phyloP scores from a whole-genome alignment of 1,140 invertebrate genomes.

The Lasaia peninsularis region DNA sequence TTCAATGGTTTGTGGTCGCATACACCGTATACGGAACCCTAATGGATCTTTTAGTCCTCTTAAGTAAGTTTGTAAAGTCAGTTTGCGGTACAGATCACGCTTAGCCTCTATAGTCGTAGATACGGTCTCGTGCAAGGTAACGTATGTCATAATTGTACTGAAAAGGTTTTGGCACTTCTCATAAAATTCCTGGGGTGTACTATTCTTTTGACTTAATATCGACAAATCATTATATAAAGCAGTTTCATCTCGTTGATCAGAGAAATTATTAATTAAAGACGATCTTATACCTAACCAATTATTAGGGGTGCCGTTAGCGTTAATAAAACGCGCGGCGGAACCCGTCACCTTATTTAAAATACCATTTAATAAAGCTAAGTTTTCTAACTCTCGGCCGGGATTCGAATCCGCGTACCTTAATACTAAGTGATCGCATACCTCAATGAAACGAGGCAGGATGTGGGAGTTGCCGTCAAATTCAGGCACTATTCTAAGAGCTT shows the following conservation, averaged over 20 bases:
- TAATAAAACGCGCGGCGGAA: constrained; percentile 11
- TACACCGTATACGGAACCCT: constrained; percentile 21
- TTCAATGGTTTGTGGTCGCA: constrained; percentile 19
- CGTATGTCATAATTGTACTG: constrained; percentile 19
- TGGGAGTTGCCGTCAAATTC: constrained; percentile 15
- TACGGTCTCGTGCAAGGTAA: constrained; percentile 15
- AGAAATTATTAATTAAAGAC: too few species aligned
- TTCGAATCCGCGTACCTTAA: neutral
- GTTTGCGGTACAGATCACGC: constrained; percentile 14
- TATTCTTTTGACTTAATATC: constrained; percentile 18
- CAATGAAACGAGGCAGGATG: constrained; percentile 9
- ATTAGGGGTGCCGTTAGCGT: constrained; percentile 17
- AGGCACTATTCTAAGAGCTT: constrained; percentile 9
- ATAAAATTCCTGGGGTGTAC: constrained; percentile 14
- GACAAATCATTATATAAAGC: neutral
- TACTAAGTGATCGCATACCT: constrained; percentile 13
- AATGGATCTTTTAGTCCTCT: constrained; percentile 22
- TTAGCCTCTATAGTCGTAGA: constrained; percentile 16
- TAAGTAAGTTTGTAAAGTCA: constrained; percentile 21
- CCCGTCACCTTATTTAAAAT: constrained; percentile 19
- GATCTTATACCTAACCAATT: constrained; percentile 15
- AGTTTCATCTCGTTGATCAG: constrained; percentile 12
- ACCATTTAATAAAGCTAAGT: constrained; percentile 18
- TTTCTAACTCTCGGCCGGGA: neutral
- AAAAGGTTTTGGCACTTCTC: constrained; percentile 1